phyloP scores from a whole-genome alignment of 2,113 vertebrate genomes.

The Mystacornis crossleyi region DNA sequence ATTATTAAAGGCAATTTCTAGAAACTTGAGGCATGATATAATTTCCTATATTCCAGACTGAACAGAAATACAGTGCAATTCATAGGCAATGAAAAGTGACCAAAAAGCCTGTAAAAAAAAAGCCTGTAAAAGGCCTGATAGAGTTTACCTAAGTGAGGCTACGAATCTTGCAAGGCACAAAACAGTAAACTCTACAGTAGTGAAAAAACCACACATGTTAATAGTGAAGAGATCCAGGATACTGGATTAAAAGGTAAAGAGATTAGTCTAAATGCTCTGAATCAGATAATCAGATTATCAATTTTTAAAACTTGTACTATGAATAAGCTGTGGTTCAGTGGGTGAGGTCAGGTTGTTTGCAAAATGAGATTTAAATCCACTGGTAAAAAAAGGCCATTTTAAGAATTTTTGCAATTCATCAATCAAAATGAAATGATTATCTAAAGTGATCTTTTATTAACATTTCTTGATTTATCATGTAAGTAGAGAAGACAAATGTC shows the following conservation, averaged over 20 bases:
- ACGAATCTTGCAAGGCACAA: not conserved
- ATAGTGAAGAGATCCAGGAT: not conserved
- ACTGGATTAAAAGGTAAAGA: not conserved
- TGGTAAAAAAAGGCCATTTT: not conserved
- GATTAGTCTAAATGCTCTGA: not conserved
- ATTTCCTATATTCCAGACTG: not conserved
- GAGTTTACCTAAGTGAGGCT: not conserved
- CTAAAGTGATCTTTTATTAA: not conserved
- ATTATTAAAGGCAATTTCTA: not conserved
- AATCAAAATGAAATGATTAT: not conserved
- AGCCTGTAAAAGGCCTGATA: not conserved
- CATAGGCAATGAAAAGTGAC: not conserved
- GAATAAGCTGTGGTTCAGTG: not conserved
- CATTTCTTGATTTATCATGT: not conserved
- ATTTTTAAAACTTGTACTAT: not conserved
- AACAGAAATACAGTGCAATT: not conserved
- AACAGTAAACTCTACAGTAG: not conserved
- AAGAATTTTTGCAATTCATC: not conserved
- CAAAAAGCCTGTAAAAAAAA: not conserved
- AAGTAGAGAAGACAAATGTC: not conserved
- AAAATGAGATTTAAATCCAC: conserved; percentile 3
- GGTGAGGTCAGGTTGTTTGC: not conserved
- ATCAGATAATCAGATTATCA: not conserved
- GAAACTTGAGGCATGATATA: not conserved
- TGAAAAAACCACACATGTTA: not conserved